Evolutionary conservation across 2,888 invertebrate genomes (phyloP).

Genomic region (Acrobasis consociella): DNA sequence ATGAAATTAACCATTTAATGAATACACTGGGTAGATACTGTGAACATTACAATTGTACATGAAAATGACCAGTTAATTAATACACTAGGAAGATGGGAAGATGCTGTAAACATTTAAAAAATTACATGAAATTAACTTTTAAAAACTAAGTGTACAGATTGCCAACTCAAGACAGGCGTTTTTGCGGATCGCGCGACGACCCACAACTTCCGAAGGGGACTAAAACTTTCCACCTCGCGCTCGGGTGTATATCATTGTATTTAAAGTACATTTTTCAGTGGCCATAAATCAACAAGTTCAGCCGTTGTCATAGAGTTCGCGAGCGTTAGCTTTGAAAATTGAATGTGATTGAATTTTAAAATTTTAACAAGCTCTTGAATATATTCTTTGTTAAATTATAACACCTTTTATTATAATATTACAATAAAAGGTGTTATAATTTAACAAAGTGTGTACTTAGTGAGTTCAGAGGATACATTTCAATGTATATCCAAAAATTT

Average conservation of each 20-base stretch:
- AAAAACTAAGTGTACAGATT: not conserved
- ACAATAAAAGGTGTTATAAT: too few relatives aligned
- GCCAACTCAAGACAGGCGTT: not conserved
- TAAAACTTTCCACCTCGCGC: conserved; percentile 47
- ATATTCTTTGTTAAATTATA: not conserved
- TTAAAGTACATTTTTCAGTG: conserved; percentile 56
- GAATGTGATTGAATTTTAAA: conserved; percentile 30
- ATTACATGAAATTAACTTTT: too few relatives aligned
- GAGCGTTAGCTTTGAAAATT: conserved; percentile 28
- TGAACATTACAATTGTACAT: too few relatives aligned
- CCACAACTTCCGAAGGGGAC: conserved; percentile 29
- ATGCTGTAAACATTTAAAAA: too few relatives aligned
- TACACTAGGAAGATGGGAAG: too few relatives aligned
- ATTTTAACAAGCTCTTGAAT: conserved; percentile 20
- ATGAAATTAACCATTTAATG: too few relatives aligned
- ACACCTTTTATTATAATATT: too few relatives aligned
- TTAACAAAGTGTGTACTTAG: too few relatives aligned
- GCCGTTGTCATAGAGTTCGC: conserved; percentile 41
- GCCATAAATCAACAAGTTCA: conserved; percentile 51
- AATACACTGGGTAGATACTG: too few relatives aligned
- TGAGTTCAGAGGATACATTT: too few relatives aligned
- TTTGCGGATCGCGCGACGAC: conserved; percentile 16
- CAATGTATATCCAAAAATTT: not conserved
- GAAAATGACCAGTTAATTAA: too few relatives aligned
- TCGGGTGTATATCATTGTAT: conserved; percentile 46